phyloP scores from a whole-genome alignment of 2,113 vertebrate species.

The Cnemophilus loriae region DNA sequence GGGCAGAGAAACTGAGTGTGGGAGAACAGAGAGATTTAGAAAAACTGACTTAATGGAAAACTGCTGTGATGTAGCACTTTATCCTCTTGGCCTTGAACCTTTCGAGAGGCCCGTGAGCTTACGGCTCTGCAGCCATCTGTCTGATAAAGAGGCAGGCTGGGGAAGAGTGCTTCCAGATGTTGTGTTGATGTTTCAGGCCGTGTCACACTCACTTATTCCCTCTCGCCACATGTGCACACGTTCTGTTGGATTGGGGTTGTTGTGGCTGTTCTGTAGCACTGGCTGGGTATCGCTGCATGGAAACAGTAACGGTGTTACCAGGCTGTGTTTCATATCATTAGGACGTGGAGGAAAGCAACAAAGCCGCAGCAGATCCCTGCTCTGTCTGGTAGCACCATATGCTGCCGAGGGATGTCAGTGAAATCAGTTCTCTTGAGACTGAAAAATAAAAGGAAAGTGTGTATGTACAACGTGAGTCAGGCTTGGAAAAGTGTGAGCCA shows the following conservation, averaged over 20 bases:
- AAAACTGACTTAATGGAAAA: background rate
- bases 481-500: background rate
- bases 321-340: background rate
- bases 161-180: background rate
- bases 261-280: background rate
- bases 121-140: slow-evolving; percentile 4
- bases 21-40: background rate
- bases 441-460: background rate
- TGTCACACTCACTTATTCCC: background rate
- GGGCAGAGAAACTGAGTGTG: background rate
- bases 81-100: slow-evolving; percentile 34
- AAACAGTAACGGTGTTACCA: background rate
- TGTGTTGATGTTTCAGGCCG: background rate
- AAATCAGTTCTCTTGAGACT: background rate
- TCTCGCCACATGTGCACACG: rapidly evolving
- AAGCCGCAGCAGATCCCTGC: background rate
- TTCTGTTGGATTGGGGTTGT: background rate
- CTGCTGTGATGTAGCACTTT: background rate
- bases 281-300: background rate
- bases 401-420: background rate
- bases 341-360: background rate
- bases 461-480: background rate
- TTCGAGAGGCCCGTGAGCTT: slow-evolving; percentile 5
- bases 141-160: background rate
- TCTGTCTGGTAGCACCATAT: background rate